Base-by-base conservation (phyloP, 92 coral and sea anemone genomes). In the Paramuricea clavata region DNA sequence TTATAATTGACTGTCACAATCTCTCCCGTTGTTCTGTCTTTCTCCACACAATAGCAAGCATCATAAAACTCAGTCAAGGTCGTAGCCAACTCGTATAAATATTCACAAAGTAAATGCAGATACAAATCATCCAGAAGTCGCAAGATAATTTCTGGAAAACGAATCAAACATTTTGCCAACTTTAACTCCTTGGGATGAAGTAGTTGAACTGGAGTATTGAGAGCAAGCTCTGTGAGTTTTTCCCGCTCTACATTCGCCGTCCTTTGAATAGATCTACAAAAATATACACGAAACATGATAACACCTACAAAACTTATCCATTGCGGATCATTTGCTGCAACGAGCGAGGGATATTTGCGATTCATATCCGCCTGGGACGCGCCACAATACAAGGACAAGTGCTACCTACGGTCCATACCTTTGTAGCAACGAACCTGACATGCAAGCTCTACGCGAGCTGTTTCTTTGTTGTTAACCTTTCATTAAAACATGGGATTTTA, bases 111-210 rank as follows among this genome's bases (percentile, higher is more conserved):
- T 16, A 92, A 71, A 57, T 97, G 99, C 93, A 97, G 88, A 76
- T 91, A 23, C 69, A 97, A 85, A 54, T 97, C 99, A 74, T 94
- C 98, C 23, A 97, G 83, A 21, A 94, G 90, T 34, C 99, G 98
- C 64, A 91, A 88, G 22, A 97, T 62, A 34, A 97, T 87, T 69
- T 94, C 98, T 12, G 99, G 99, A 34, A 97, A 97, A 78, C 99
- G 99, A 59, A 92, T 71, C 28, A 97, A 91, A 50, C 98, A 97
- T 86, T 97, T 97, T 61, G 98, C 99, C 28, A 97, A 94, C 89
- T 97, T 97, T 95, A 98, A 92, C 86, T 97, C 99, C 57, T 97
- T 97, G n/a, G 99, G 95, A 67, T 97, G 99, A 13, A 91, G 95
- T 36, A 97, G 84, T 28, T 92, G 85, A 87, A 94, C 78, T n/a